Conservation (phyloP, 1,140 invertebrate genomes). For the Drosophila bocki region DNA sequence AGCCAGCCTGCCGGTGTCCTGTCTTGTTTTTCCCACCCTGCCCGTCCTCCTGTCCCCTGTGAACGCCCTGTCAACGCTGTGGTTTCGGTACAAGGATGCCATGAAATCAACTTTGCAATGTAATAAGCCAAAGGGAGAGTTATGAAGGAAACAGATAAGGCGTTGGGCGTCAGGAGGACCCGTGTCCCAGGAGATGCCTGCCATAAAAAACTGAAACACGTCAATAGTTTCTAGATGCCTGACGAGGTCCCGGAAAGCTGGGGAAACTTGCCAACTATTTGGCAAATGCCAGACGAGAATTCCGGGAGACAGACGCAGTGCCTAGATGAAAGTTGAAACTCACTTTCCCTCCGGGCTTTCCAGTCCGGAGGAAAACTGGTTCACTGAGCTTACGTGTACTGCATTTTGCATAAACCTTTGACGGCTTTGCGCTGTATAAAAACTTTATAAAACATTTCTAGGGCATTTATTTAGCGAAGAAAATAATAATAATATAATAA, state of each 20-base stretch:
- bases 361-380: background rate
- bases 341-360: conserved; percentile 3
- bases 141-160: background rate
- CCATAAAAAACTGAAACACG: conserved; percentile 45
- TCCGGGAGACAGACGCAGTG: conserved; percentile 11
- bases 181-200: conserved; percentile 33
- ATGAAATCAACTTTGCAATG: conserved; percentile 45
- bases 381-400: conserved; percentile 8
- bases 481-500: background rate
- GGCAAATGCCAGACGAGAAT: conserved; percentile 53
- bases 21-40: conserved; percentile 9
- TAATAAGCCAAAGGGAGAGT: conserved; percentile 37
- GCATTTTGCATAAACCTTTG: conserved; percentile 12
- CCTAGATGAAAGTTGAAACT: conserved; percentile 29
- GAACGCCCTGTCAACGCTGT: conserved; percentile 38
- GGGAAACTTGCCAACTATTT: conserved; percentile 56
- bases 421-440: background rate
- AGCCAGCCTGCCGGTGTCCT: conserved; percentile 1
- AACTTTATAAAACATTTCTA: background rate
- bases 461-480: background rate
- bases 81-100: conserved; percentile 22
- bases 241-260: conserved; percentile 4
- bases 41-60: background rate
- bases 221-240: conserved; percentile 48
- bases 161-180: conserved; percentile 10